Evolutionary conservation across 2,888 invertebrate genomes (phyloP).

Genomic region (Rhagophthalmus giganteus): DNA sequence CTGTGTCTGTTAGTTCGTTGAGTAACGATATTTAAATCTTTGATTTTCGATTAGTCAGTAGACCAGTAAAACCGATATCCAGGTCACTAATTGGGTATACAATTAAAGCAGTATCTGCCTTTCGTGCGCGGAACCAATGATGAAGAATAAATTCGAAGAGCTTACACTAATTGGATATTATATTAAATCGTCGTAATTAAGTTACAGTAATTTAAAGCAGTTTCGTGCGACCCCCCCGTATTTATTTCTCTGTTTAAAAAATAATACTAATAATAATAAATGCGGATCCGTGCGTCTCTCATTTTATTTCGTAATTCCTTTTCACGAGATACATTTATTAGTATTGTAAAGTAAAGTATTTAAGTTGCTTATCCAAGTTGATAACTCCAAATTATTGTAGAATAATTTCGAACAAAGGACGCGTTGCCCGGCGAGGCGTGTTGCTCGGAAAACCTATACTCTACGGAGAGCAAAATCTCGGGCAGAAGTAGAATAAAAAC

Average conservation of each 20-base stretch:
- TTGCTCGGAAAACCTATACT: slow-evolving; percentile 15
- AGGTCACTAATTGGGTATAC: background rate
- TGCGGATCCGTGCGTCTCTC: background rate
- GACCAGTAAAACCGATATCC: background rate
- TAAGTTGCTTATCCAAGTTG: slow-evolving; percentile 17
- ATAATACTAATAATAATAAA: too few species aligned
- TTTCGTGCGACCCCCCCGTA: too few species aligned
- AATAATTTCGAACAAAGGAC: slow-evolving; percentile 36
- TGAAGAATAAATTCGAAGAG: background rate
- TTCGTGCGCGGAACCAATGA: background rate
- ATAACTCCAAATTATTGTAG: slow-evolving; percentile 35
- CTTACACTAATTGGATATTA: background rate
- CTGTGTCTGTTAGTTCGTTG: too few species aligned
- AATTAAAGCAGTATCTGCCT: background rate
- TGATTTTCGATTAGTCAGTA: background rate
- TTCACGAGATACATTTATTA: background rate
- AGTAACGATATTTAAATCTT: too few species aligned
- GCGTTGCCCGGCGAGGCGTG: slow-evolving; percentile 25
- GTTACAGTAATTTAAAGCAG: too few species aligned
- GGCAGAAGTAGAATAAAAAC: slow-evolving; percentile 24
- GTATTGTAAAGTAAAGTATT: slow-evolving; percentile 10
- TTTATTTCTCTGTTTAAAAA: too few species aligned
- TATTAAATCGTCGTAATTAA: too few species aligned
- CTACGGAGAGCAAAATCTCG: slow-evolving; percentile 19
- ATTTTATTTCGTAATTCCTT: background rate